Evolutionary conservation across 2,888 invertebrate genomes (phyloP).

Genomic region (Phyto melanocephala): DNA sequence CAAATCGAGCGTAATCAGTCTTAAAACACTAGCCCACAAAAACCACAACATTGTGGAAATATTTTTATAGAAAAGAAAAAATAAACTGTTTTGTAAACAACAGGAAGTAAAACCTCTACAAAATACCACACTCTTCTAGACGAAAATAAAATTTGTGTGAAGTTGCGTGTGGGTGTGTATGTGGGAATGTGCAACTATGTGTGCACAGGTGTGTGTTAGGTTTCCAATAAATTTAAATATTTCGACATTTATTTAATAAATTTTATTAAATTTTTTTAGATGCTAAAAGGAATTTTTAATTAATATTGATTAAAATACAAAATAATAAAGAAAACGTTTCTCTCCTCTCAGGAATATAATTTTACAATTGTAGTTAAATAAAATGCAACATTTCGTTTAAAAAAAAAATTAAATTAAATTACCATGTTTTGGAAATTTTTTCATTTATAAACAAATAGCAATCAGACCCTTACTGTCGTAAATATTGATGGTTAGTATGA

Average conservation of each 20-base stretch:
- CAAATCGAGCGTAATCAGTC: conserved; percentile 60
- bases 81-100: conserved; percentile 46
- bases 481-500: too few relatives aligned
- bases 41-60: conserved; percentile 56
- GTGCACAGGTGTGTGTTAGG: background rate
- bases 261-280: background rate
- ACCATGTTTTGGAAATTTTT: too few relatives aligned
- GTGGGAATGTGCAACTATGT: background rate
- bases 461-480: too few relatives aligned
- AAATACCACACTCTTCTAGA: conserved; percentile 34
- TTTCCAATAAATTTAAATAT: conserved; percentile 39
- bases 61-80: conserved; percentile 23
- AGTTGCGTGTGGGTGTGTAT: background rate
- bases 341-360: conserved; percentile 1
- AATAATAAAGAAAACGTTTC: background rate
- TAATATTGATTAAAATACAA: conserved; percentile 25
- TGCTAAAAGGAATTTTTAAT: conserved; percentile 42
- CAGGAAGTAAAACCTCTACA: conserved; percentile 53
- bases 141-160: background rate
- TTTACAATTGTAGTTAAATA: background rate
- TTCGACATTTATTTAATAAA: conserved; percentile 31
- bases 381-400: background rate
- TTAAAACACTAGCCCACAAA: conserved; percentile 56
- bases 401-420: too few relatives aligned
- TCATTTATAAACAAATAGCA: too few relatives aligned